Evolutionary conservation across 2,888 invertebrate genomes (phyloP).

Genomic region (Elmis aenea): DNA sequence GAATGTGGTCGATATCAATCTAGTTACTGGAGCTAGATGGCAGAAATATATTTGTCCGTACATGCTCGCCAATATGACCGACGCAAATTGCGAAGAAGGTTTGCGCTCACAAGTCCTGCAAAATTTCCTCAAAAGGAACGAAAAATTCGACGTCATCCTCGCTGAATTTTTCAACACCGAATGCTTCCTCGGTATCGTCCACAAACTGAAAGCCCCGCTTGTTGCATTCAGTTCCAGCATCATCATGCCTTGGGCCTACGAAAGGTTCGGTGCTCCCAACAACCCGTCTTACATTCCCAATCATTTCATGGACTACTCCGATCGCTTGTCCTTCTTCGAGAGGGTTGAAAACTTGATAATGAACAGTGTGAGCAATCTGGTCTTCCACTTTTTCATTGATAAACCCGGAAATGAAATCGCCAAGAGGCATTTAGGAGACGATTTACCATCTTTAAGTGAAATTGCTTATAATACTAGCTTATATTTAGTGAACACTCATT

Average conservation of each 20-base stretch:
- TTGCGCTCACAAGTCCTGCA: constrained; percentile 28
- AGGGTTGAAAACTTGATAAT: constrained; percentile 30
- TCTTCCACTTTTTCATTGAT: constrained; percentile 26
- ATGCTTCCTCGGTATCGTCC: constrained; percentile 61
- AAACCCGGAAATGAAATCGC: constrained; percentile 27
- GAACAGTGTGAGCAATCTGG: constrained; percentile 18
- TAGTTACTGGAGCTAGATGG: constrained; percentile 1
- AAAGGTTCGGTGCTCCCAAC: constrained; percentile 47
- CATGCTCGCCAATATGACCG: constrained; percentile 6
- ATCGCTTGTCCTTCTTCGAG: constrained; percentile 32
- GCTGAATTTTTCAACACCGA: constrained; percentile 69
- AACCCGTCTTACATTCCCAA: constrained; percentile 46
- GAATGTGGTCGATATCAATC: constrained; percentile 1
- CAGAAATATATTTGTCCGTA: constrained; percentile 3
- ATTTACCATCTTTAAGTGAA: constrained; percentile 28
- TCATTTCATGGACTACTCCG: constrained; percentile 39
- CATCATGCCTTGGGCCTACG: constrained; percentile 46
- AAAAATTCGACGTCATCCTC: constrained; percentile 62
- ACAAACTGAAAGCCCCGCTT: constrained; percentile 54
- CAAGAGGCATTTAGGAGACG: constrained; percentile 32
- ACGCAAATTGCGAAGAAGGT: constrained; percentile 12
- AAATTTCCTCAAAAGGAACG: constrained; percentile 16
- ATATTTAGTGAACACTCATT: constrained; percentile 49
- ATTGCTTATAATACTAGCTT: constrained; percentile 47
- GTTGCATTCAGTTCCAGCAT: constrained; percentile 51